Conservation (phyloP, 2,888 invertebrate species). For the Dasysyrphus tricinctus region DNA sequence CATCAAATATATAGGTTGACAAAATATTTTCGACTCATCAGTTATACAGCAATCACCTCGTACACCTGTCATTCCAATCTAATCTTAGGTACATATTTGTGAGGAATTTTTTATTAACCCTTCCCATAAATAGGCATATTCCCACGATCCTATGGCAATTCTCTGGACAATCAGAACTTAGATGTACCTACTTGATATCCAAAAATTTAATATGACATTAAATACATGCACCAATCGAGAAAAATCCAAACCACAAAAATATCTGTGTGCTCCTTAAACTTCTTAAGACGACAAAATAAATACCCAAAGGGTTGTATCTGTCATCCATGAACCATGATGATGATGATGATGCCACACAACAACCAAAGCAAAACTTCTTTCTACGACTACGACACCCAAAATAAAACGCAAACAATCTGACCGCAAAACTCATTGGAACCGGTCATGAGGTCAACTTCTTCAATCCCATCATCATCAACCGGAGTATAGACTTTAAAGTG, state of each 20-base stretch:
- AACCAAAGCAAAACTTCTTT: background rate
- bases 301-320: constrained; percentile 46
- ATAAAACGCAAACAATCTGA: constrained; percentile 42
- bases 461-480: constrained; percentile 30
- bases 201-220: constrained; percentile 53
- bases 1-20: background rate
- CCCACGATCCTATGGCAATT: constrained; percentile 38
- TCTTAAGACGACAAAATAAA: constrained; percentile 6
- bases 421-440: constrained; percentile 72
- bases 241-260: constrained; percentile 55
- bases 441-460: constrained; percentile 73
- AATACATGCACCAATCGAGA: constrained; percentile 48
- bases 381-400: constrained; percentile 19
- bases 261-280: constrained; percentile 16
- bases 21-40: background rate
- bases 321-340: constrained; percentile 15
- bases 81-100: background rate
- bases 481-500: background rate
- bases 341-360: constrained; percentile 20
- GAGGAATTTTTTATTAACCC: background rate
- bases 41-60: background rate
- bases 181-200: constrained; percentile 23
- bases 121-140: background rate
- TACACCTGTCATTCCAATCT: constrained; percentile 16
- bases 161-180: constrained; percentile 1